These are phyloP conservation scores for Rostratula benghalensis DNA, from an alignment of 2,113 vertebrate genomes.

Conservation along the genomic window DNA sequence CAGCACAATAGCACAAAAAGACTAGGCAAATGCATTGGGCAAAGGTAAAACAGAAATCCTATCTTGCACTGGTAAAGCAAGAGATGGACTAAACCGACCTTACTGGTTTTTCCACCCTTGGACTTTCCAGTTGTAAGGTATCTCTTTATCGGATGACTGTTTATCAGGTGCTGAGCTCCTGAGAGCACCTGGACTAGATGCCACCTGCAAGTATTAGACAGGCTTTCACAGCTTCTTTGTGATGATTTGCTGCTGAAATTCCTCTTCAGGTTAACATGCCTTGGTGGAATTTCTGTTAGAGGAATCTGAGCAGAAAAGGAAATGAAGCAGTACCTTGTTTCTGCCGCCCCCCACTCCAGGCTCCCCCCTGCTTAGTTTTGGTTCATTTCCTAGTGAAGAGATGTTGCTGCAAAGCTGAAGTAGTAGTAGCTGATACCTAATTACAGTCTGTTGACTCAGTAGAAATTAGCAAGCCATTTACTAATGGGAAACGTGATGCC, in stretches of 20 bases:
- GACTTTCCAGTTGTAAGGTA: not conserved
- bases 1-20: not conserved
- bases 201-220: not conserved
- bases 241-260: conserved; percentile 28
- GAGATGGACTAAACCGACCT: not conserved
- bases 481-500: not conserved
- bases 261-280: not conserved
- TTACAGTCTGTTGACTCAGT: not conserved
- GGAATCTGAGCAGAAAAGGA: not conserved
- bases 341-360: not conserved
- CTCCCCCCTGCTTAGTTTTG: not conserved
- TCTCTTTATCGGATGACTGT: not conserved
- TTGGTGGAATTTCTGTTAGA: not conserved
- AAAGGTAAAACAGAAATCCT: not conserved
- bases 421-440: not conserved
- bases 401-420: not conserved
- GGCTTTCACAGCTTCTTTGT: not conserved
- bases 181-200: not conserved
- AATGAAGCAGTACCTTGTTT: not conserved
- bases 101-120: not conserved
- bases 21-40: not conserved
- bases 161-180: not conserved
- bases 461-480: not conserved
- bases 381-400: not conserved
- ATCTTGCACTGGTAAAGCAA: not conserved